Conservation (phyloP, 2,113 vertebrate genomes). For the Istiophorus platypterus region DNA sequence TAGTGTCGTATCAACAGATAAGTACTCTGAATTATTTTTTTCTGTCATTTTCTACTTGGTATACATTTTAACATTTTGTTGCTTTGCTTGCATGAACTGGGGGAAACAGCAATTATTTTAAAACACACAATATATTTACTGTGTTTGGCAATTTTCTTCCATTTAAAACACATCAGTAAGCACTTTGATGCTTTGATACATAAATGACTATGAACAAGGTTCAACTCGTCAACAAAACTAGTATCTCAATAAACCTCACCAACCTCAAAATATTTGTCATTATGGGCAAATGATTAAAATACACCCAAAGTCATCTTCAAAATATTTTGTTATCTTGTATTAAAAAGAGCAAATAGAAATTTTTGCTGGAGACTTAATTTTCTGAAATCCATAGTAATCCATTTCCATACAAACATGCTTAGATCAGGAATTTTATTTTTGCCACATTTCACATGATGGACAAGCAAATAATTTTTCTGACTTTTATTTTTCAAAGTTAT, state of each 20-base stretch:
- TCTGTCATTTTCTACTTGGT: neutral
- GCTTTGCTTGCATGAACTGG: too few species aligned
- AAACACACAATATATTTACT: neutral
- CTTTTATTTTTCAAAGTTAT: constrained; percentile 59
- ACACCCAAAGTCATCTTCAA: neutral
- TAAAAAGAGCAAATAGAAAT: constrained; percentile 6
- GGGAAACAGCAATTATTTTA: neutral
- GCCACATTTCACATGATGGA: constrained; percentile 21
- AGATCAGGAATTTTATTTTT: constrained; percentile 29
- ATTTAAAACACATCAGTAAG: constrained; percentile 11
- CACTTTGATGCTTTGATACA: neutral
- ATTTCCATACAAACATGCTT: constrained; percentile 33
- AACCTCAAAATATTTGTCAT: constrained; percentile 20
- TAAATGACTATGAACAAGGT: constrained; percentile 18
- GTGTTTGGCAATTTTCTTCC: neutral
- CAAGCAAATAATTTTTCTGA: constrained; percentile 51
- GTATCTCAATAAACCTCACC: neutral
- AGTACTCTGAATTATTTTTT: neutral
- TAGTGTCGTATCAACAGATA: neutral
- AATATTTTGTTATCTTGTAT: constrained; percentile 11
- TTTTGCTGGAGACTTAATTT: constrained; percentile 2
- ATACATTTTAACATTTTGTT: neutral
- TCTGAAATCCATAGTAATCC: constrained; percentile 2
- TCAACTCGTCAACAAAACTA: constrained; percentile 17
- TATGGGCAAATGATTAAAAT: constrained; percentile 16